Evolutionary conservation across 1,140 invertebrate species (phyloP).

Genomic region (Oryzaephilus surinamensis): DNA sequence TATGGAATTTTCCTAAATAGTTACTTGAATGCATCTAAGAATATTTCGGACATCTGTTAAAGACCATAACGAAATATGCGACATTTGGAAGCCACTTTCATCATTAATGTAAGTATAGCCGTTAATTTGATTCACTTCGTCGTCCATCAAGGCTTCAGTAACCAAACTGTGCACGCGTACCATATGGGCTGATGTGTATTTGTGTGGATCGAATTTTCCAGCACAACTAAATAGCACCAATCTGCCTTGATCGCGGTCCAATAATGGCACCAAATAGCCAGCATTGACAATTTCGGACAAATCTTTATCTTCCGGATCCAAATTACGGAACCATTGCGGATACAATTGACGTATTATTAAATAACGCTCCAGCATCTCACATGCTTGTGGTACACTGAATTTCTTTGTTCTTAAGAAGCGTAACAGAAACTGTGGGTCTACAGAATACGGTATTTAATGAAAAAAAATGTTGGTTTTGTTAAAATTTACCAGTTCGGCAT

Average conservation of each 20-base stretch:
- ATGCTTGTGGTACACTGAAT: slow-evolving; percentile 71
- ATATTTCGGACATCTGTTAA: slow-evolving; percentile 66
- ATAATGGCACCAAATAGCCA: slow-evolving; percentile 71
- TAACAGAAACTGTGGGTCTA: slow-evolving; percentile 65
- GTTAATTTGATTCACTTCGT: slow-evolving; percentile 65
- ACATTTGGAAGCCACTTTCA: slow-evolving; percentile 70
- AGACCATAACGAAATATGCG: slow-evolving; percentile 70
- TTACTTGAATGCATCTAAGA: slow-evolving; percentile 65
- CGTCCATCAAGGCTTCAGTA: slow-evolving; percentile 65
- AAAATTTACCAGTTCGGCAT: slow-evolving; percentile 56
- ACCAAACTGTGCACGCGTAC: slow-evolving; percentile 63
- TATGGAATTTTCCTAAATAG: neutral
- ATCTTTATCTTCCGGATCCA: slow-evolving; percentile 59
- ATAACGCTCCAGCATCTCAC: slow-evolving; percentile 76
- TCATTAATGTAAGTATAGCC: slow-evolving; percentile 77
- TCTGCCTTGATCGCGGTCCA: slow-evolving; percentile 62
- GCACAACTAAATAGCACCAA: slow-evolving; percentile 61
- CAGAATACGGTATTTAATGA: slow-evolving; percentile 7
- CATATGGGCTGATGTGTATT: slow-evolving; percentile 64
- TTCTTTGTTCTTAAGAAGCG: slow-evolving; percentile 78
- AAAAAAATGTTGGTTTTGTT: neutral
- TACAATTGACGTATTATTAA: slow-evolving; percentile 68
- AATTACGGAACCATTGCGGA: slow-evolving; percentile 71
- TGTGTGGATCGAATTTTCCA: slow-evolving; percentile 62
- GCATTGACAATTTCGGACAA: slow-evolving; percentile 64